These are phyloP conservation scores for Pitangus sulphuratus DNA, from an alignment of 2,797 vertebrate species.

Conservation along the genomic window DNA sequence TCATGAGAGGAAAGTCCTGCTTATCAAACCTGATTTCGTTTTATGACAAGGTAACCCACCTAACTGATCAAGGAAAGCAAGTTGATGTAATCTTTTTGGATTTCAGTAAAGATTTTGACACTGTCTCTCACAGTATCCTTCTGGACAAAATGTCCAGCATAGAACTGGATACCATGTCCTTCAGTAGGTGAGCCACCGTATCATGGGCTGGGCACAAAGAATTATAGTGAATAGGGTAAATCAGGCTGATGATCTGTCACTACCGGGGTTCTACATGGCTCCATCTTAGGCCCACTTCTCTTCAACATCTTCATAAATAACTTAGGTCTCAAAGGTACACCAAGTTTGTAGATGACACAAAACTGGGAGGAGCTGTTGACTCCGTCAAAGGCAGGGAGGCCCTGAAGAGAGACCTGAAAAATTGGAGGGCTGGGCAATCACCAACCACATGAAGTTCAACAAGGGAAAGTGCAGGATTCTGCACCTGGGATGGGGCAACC, in stretches of 20 bases:
- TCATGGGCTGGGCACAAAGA: accelerated
- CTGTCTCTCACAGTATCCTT: accelerated
- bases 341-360: neutral
- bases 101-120: neutral
- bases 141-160: neutral
- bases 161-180: neutral
- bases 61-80: neutral
- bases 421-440: neutral
- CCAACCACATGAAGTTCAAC: neutral
- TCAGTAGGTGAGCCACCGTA: accelerated
- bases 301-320: neutral
- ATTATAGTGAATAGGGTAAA: neutral
- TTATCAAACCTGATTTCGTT: neutral
- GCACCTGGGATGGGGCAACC: neutral
- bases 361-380: neutral
- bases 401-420: neutral
- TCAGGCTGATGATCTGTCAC: neutral
- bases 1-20: neutral
- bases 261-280: neutral
- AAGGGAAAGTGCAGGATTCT: neutral
- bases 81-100: neutral
- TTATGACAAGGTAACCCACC: neutral
- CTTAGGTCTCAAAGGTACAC: neutral
- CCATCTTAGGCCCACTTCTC: neutral
- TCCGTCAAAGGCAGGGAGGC: neutral